A percentile compares a stretch with the other conserved stretches of the same genome.
phyloP scores from a whole-genome alignment of 2,113 vertebrate genomes.

The Felis catus region F.catus_Fca126_mat1.0 CM031413.1:94938001-94938500 shows the following conservation, averaged over 20 bases:
- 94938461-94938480: neutral
- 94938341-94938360: neutral
- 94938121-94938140: neutral
- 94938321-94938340: neutral
- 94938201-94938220: neutral
- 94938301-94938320: neutral
- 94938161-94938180: neutral
- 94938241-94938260: neutral
- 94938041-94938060: neutral
- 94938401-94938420: neutral
- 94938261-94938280: neutral
- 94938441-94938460: neutral
- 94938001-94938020: neutral
- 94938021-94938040: neutral
- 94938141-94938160: neutral
- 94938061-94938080: neutral
- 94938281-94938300: neutral
- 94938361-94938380: neutral
- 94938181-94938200: accelerated
- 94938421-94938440: neutral
- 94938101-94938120: neutral
- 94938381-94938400: neutral
- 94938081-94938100: neutral
- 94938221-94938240: neutral
- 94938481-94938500: neutral